These are phyloP conservation scores for Typhlichthys eigenmanni DNA, from an alignment of 2,797 vertebrate species.

Conservation along the genomic window DNA sequence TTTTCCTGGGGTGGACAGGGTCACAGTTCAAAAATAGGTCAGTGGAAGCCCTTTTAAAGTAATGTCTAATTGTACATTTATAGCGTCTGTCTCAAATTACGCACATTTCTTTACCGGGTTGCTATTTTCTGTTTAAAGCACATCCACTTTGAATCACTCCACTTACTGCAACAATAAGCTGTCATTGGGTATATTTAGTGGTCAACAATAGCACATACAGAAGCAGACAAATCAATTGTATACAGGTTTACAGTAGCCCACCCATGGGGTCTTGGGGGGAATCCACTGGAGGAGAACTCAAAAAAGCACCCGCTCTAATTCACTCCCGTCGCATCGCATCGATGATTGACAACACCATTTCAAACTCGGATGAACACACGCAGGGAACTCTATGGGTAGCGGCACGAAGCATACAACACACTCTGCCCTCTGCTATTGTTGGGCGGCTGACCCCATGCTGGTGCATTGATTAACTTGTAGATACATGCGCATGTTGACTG, in stretches of 20 bases:
- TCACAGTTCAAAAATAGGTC: slow-evolving; percentile 53
- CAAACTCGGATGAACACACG: slow-evolving; percentile 34
- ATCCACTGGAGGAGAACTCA: slow-evolving; percentile 2
- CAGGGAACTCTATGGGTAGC: slow-evolving; percentile 17
- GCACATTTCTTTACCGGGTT: slow-evolving; percentile 28
- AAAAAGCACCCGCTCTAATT: not conserved
- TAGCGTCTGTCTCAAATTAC: slow-evolving; percentile 55
- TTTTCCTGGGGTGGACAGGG: slow-evolving; percentile 81
- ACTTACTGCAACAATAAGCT: not conserved
- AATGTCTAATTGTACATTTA: slow-evolving; percentile 36
- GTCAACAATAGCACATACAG: not conserved
- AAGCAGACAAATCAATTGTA: not conserved
- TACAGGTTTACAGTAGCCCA: not conserved
- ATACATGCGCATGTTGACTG: slow-evolving; percentile 54
- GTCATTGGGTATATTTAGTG: slow-evolving; percentile 6
- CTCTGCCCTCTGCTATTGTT: slow-evolving; percentile 17
- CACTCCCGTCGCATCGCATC: slow-evolving; percentile 19
- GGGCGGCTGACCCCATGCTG: slow-evolving; percentile 30
- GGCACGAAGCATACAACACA: slow-evolving; percentile 27
- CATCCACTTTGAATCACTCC: too few relatives aligned
- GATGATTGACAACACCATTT: slow-evolving; percentile 25
- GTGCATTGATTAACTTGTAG: slow-evolving; percentile 59
- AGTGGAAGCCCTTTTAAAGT: slow-evolving; percentile 30
- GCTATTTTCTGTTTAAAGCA: not conserved
- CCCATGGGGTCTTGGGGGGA: not conserved